Conservation (phyloP, 2,113 vertebrate species). For the Chlorocebus sabaeus region DNA sequence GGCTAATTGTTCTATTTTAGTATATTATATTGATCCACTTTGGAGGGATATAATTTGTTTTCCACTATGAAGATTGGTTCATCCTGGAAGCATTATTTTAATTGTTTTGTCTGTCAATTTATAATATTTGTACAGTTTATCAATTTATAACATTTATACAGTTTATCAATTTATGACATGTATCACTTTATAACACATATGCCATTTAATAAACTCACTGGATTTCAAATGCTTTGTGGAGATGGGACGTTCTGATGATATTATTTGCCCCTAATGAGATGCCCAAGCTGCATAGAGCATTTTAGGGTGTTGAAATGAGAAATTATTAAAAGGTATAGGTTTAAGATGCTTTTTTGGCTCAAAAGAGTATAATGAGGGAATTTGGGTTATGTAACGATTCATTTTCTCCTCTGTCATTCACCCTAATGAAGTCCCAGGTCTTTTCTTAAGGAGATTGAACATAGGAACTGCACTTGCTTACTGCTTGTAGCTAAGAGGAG, state of each 20-base stretch:
- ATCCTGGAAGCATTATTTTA: background rate
- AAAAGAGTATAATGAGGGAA: background rate
- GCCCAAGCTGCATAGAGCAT: accelerated
- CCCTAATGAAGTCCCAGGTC: background rate
- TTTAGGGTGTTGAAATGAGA: background rate
- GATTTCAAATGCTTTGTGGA: background rate
- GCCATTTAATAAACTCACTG: background rate
- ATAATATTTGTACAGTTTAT: no score
- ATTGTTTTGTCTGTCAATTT: background rate
- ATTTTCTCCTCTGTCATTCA: background rate
- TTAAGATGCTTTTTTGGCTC: background rate
- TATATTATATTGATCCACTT: no score
- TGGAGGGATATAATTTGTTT: background rate
- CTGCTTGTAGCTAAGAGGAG: background rate
- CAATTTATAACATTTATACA: no score
- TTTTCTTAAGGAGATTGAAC: background rate
- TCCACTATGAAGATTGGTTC: background rate
- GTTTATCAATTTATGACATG: background rate
- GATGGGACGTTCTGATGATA: background rate
- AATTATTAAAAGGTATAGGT: background rate
- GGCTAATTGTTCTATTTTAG: background rate
- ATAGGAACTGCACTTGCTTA: background rate
- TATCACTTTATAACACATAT: background rate
- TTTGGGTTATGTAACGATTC: background rate
- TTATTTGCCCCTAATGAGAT: background rate